Conservation (phyloP, 1,140 invertebrate species). For the Drosophila ficusphila region DNA sequence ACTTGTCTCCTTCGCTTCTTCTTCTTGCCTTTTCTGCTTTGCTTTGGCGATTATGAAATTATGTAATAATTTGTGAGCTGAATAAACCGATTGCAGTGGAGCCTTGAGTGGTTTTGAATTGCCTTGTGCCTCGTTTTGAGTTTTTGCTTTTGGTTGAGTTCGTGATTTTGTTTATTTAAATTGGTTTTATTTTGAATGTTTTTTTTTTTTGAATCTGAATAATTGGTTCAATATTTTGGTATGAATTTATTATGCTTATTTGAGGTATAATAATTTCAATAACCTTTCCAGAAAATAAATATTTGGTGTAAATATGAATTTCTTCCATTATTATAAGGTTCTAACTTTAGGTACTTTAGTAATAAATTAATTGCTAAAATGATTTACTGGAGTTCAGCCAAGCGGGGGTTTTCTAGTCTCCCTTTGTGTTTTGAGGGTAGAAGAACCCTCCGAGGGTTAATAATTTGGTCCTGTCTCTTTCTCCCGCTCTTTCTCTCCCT, state of each 20-base stretch:
- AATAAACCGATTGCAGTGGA: constrained; percentile 23
- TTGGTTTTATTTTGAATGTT: too few species aligned
- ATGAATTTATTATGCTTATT: too few species aligned
- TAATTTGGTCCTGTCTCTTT: not conserved
- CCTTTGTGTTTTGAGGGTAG: constrained; percentile 12
- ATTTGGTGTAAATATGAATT: too few species aligned
- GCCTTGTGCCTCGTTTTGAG: not conserved
- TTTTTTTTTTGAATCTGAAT: too few species aligned
- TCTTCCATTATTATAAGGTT: too few species aligned
- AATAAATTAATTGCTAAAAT: not conserved
- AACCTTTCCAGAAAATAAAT: too few species aligned
- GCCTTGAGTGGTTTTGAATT: not conserved
- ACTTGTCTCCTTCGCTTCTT: constrained; percentile 25
- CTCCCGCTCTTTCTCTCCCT: not conserved
- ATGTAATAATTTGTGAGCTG: constrained; percentile 57
- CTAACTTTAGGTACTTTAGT: not conserved
- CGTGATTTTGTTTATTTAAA: not conserved
- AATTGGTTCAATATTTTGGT: too few species aligned
- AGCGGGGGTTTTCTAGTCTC: not conserved
- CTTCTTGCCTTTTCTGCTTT: not conserved
- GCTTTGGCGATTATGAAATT: constrained; percentile 43
- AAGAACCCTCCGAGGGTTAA: constrained; percentile 1
- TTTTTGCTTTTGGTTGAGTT: not conserved
- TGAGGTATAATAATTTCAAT: too few species aligned
- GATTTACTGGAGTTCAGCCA: not conserved